Evolutionary conservation across 2,888 invertebrate genomes (phyloP).

Genomic region (Lepidocyrtoides sp.): DNA sequence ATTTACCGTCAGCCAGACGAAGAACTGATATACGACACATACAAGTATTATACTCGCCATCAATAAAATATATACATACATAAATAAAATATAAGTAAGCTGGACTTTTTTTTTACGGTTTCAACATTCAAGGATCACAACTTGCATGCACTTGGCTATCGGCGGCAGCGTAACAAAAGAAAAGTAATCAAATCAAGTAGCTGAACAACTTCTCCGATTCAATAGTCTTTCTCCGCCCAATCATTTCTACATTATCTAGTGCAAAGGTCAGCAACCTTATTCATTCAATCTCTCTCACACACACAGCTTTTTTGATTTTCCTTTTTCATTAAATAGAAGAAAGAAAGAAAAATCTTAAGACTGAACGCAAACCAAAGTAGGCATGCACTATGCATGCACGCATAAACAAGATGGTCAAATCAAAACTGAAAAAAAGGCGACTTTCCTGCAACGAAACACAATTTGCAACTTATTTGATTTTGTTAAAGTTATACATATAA

Average conservation of each 20-base stretch:
- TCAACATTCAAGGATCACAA: constrained; percentile 19
- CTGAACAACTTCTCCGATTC: constrained; percentile 42
- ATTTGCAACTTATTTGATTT: background rate
- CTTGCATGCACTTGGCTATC: constrained; percentile 5
- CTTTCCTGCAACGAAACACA: background rate
- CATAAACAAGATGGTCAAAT: background rate
- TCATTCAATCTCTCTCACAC: constrained; percentile 45
- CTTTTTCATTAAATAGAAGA: background rate
- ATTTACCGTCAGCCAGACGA: constrained; percentile 4
- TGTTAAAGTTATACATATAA: background rate
- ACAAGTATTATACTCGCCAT: background rate
- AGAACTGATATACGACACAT: background rate
- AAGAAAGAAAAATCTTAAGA: background rate
- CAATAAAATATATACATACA: too few species aligned
- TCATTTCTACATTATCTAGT: constrained; percentile 70
- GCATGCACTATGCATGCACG: background rate
- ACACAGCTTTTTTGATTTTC: background rate
- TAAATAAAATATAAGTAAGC: too few species aligned
- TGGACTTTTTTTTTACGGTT: background rate
- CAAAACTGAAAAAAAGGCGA: background rate
- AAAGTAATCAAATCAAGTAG: constrained; percentile 69
- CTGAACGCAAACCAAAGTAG: too few species aligned
- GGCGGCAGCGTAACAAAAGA: constrained; percentile 5
- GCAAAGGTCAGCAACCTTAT: constrained; percentile 71
- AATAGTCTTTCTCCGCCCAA: constrained; percentile 56